Base-by-base conservation (phyloP, 2,797 vertebrate species). In the Gadopsis marmoratus region DNA sequence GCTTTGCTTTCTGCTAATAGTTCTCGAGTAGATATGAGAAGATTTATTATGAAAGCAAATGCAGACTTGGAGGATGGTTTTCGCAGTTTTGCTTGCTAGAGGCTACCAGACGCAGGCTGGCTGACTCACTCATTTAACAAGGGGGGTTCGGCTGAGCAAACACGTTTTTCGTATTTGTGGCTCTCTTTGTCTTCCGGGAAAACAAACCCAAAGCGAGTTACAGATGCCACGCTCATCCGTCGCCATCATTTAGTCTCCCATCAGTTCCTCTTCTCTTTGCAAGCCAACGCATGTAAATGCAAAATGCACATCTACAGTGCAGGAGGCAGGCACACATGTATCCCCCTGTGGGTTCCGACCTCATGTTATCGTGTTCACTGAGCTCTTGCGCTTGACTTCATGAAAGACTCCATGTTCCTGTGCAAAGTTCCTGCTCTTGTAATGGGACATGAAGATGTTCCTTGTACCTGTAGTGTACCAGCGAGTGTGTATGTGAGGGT, bases 291-390 rank as follows among this genome's bases (percentile, higher is more conserved):
- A 8, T 37, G 21, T 26, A 23, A 43, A 78, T 43, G 51, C 21
- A 37, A 75, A 78, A 69, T 2, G 19, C 8, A 37, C 74, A n/a
- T 69, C 58, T 16, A 26, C 12, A 43, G 73, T 26, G 26, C 26
- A 26, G 1, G 26, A 26, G 26, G 26, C 71, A 75, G 83, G 73
- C 68, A 83, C 84, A 53, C 74, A 66, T 84, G 82, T 83, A 77
- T 65, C 85, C 87, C 87, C 90, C 76, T 1, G 66, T 79, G 86
- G 83, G 78, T 69, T 83, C 70, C 72, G 73, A 85, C 86, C 77
- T 83, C 81, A 72, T 79, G 81, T 85, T 76, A 74, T 80, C 65
- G 21, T 82, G 84, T 80, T 88, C 86, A 14, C 55, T 74, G 72
- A 78, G 88, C 82, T 74, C 60, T 53, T 64, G 79, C 9, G 12